Base-by-base conservation (phyloP, 2,888 invertebrate species). In the Drosophila prostipennis region DNA sequence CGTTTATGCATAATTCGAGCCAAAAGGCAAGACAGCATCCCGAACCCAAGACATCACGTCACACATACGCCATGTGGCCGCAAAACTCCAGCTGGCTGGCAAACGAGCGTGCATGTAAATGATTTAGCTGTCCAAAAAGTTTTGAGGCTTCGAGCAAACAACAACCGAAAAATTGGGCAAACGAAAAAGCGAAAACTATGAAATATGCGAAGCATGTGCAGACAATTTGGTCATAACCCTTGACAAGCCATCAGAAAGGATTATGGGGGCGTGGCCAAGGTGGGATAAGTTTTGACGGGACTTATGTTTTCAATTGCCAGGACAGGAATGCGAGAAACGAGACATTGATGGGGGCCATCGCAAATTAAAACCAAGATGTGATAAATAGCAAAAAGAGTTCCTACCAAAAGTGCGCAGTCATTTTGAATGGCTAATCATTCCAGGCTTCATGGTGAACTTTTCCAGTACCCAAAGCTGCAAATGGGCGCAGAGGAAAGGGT, bases 151-250 rank as follows among this genome's bases (percentile, higher is more conserved):
- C 42, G 43, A 36, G 49, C 42, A 43, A 34, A 60, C 36, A 60
- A 71, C 65, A 77, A 60, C 52, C 59, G 54, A 49, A 69, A 61
- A 77, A 78, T 70, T 57, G 61, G 52, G 49, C 54, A 64, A 63
- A 36, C 29, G 42, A 56, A 40, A 6, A 40, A 55, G 58, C 32
- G 54, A 53, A 43, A 70, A 58, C 67, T 42, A 55, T 74, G 54
- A 56, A 71, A 76, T 74, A 75, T 75, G 43, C 72, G 58, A 59
- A 68, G 60, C 80, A 80, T 78, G 78, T 78, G 80, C 78, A 61
- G 46, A 60, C 78, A 75, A 76, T 80, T 79, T 80, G 72, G 68
- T 55, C 64, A 65, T 79, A 73, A 68, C 80, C 73, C 75, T 75
- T 80, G 78, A 63, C 79, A 73, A 53, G 58, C 52, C 70, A 53